A percentile compares a stretch with the other conserved stretches of the same genome.
Conservation (phyloP, 2,113 vertebrate species). For the Lepidothrix coronata region DNA sequence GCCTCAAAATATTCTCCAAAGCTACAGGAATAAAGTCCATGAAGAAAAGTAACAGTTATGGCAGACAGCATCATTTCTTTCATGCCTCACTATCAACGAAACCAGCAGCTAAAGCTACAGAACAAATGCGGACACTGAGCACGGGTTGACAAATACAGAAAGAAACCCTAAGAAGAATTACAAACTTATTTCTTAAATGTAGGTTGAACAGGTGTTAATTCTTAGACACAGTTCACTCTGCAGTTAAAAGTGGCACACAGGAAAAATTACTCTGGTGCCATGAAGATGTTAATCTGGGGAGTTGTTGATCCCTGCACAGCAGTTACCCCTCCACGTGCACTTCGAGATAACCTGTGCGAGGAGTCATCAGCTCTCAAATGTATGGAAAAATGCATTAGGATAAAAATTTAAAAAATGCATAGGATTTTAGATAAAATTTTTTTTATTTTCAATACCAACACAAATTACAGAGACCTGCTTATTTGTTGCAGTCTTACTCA, state of each 20-base stretch:
- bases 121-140: background rate
- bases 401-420: background rate
- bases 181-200: background rate
- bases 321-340: background rate
- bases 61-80: background rate
- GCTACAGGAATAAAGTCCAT: background rate
- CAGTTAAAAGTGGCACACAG: background rate
- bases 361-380: background rate
- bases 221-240: background rate
- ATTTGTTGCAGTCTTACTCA: background rate
- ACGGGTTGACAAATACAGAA: background rate
- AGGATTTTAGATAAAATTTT: background rate
- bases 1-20: background rate
- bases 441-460: background rate
- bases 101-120: background rate
- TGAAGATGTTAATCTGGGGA: background rate
- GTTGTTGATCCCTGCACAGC: background rate
- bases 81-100: background rate
- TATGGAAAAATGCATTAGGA: background rate
- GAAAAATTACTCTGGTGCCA: background rate
- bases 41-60: background rate
- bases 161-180: background rate
- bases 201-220: background rate
- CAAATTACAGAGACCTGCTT: background rate
- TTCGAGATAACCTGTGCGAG: background rate